Evolutionary conservation across 2,797 vertebrate species (phyloP).

Genomic region (Takifugu rubripes): DNA sequence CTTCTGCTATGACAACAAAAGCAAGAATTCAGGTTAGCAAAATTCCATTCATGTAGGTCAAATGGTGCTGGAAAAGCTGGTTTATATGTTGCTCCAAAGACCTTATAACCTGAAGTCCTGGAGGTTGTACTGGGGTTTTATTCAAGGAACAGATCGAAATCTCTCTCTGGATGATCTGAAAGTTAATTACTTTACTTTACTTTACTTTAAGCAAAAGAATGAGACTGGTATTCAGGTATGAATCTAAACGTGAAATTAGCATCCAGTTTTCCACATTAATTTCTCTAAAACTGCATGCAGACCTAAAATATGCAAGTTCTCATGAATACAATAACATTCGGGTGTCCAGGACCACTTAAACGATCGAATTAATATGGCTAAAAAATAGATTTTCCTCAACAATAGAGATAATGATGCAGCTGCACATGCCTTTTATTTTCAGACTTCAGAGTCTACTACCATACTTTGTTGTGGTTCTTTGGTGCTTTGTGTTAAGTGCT

Average conservation of each 20-base stretch:
- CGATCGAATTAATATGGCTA: not conserved
- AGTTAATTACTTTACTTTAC: not conserved
- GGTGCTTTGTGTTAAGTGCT: not conserved
- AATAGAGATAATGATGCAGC: not conserved
- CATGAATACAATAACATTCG: not conserved
- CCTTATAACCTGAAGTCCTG: slow-evolving; percentile 20
- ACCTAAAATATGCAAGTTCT: no score
- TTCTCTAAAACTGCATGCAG: no score
- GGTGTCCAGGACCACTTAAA: not conserved
- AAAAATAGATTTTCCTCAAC: not conserved
- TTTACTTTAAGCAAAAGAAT: not conserved
- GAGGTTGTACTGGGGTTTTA: slow-evolving; percentile 1
- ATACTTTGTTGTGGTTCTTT: not conserved
- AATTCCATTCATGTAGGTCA: not conserved
- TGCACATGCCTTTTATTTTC: not conserved
- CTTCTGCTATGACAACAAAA: slow-evolving; percentile 26
- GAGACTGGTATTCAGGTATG: not conserved
- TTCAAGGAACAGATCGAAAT: no score
- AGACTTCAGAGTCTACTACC: not conserved
- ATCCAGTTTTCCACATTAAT: not conserved
- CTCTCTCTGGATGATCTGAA: not conserved
- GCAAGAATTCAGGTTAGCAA: not conserved
- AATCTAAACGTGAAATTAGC: not conserved
- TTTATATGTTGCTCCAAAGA: slow-evolving; percentile 27
- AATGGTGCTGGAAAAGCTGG: not conserved